Evolutionary conservation across 2,113 vertebrate species (phyloP).

Genomic region (Noctilio leporinus): DNA sequence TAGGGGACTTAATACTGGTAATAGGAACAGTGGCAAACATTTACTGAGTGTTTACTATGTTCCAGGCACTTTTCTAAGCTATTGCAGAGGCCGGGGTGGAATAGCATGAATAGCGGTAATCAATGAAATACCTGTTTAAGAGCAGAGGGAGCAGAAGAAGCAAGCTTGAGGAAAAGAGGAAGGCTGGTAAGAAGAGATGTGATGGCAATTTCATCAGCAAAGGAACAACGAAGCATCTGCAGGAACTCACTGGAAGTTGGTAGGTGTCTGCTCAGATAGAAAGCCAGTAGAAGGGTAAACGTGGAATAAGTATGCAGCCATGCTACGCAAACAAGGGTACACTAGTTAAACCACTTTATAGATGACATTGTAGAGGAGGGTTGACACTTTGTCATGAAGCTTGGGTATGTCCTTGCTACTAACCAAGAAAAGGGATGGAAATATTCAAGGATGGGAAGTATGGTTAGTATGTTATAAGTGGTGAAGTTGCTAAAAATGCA

Average conservation of each 20-base stretch:
- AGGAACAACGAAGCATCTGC: not conserved
- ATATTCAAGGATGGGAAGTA: not conserved
- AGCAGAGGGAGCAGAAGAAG: not conserved
- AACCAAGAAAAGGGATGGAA: not conserved
- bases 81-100: not conserved
- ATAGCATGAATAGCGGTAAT: not conserved
- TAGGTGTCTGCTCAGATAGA: not conserved
- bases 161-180: not conserved
- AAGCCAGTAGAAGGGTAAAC: not conserved
- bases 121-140: not conserved
- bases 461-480: not conserved
- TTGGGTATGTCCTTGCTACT: not conserved
- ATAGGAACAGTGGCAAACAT: not conserved
- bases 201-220: not conserved
- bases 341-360: not conserved
- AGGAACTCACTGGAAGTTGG: not conserved
- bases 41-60: not conserved
- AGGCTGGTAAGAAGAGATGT: not conserved
- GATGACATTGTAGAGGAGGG: not conserved
- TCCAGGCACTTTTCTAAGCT: not conserved
- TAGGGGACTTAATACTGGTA: not conserved
- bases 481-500: not conserved
- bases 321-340: not conserved
- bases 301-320: not conserved
- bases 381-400: not conserved